phyloP scores from a whole-genome alignment of 1,140 invertebrate species.

The Calliopsis andreniformis region DNA sequence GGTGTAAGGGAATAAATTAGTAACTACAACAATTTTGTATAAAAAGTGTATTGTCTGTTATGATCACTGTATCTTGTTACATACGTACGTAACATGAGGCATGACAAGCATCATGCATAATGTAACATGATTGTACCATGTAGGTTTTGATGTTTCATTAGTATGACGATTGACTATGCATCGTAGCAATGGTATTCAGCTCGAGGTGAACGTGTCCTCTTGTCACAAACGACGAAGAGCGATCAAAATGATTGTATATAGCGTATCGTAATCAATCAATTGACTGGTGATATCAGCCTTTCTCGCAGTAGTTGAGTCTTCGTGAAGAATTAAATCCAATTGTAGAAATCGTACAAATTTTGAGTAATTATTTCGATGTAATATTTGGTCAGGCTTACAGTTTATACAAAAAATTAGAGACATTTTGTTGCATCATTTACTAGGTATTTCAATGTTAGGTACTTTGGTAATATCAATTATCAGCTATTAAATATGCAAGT shows the following conservation, averaged over 20 bases:
- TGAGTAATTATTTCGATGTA: too few relatives aligned
- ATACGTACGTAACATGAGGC: conserved; percentile 4
- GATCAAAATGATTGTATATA: conserved; percentile 51
- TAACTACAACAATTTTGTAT: too few relatives aligned
- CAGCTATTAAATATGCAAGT: too few relatives aligned
- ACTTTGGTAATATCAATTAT: too few relatives aligned
- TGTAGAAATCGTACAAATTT: not conserved
- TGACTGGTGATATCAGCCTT: conserved; percentile 71
- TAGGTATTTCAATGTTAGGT: too few relatives aligned
- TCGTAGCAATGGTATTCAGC: conserved; percentile 31
- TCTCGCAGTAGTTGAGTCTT: conserved; percentile 9
- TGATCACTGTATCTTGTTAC: conserved; percentile 7
- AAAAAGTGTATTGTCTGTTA: not conserved
- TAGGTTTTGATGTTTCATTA: conserved; percentile 72
- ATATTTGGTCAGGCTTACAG: too few relatives aligned
- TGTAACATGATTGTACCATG: conserved; percentile 75
- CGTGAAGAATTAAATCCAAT: conserved; percentile 8
- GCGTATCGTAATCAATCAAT: conserved; percentile 74
- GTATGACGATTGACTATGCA: conserved; percentile 61
- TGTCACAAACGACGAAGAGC: conserved; percentile 39
- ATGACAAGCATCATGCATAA: conserved; percentile 71
- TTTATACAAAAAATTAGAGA: too few relatives aligned
- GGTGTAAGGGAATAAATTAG: too few relatives aligned
- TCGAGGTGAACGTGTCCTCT: conserved; percentile 30
- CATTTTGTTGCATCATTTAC: too few relatives aligned